These are phyloP conservation scores for Sitta carolinensis DNA, from an alignment of 2,797 vertebrate species.

Conservation along the genomic window DNA sequence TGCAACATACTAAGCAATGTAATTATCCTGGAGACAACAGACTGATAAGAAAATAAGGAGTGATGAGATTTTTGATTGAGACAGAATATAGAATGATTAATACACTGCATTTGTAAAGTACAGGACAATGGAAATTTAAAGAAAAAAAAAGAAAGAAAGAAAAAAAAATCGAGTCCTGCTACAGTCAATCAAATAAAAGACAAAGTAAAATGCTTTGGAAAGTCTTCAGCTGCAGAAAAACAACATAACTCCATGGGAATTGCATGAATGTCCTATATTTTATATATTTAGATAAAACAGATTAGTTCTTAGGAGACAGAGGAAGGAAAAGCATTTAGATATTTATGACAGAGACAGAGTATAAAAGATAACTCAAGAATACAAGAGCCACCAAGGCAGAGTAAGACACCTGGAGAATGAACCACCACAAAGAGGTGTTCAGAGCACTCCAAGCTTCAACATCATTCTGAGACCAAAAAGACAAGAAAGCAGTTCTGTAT, in stretches of 20 bases:
- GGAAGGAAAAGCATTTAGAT: not conserved
- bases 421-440: not conserved
- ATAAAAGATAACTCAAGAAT: not conserved
- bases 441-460: not conserved
- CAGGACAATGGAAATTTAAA: rapidly evolving
- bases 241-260: not conserved
- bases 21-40: not conserved
- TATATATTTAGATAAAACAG: not conserved
- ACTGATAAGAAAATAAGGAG: not conserved
- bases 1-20: not conserved
- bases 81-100: not conserved
- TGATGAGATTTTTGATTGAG: not conserved
- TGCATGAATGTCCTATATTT: not conserved
- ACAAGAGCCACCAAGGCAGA: not conserved
- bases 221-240: not conserved
- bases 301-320: not conserved
- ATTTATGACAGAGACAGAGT: not conserved
- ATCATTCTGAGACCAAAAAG: not conserved
- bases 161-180: rapidly evolving
- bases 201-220: not conserved
- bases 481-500: not conserved
- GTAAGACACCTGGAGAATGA: not conserved
- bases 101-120: not conserved
- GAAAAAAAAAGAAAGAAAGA: rapidly evolving
- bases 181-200: not conserved